Evolutionary conservation across 2,113 vertebrate species (phyloP).

Genomic region (Steatornis caripensis): DNA sequence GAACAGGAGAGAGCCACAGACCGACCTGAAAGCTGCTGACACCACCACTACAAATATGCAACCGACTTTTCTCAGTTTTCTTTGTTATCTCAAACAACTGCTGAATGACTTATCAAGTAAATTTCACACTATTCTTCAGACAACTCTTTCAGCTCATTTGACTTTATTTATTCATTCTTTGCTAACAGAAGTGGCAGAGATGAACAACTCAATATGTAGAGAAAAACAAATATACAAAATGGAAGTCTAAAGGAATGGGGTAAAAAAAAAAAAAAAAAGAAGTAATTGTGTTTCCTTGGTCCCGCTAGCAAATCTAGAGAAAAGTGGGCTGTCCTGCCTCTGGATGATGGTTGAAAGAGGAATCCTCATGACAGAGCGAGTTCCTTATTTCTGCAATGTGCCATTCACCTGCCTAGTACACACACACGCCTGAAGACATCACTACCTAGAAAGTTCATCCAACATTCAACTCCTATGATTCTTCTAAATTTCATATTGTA

Average conservation of each 20-base stretch:
- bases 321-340: not conserved
- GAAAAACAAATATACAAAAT: not conserved
- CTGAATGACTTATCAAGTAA: slow-evolving; percentile 15
- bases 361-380: not conserved
- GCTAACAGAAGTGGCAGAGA: not conserved
- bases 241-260: not conserved
- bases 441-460: not conserved
- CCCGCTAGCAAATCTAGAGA: not conserved
- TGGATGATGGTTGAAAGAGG: not conserved
- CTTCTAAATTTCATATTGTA: not conserved
- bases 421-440: not conserved
- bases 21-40: not conserved
- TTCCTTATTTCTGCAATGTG: not conserved
- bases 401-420: not conserved
- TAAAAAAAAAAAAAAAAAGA: not conserved
- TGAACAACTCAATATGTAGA: not conserved
- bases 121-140: slow-evolving; percentile 29
- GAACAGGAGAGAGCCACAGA: not conserved
- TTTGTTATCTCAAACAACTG: not conserved
- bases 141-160: slow-evolving; percentile 20
- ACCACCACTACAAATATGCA: not conserved
- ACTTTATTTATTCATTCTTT: not conserved
- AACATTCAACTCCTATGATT: not conserved
- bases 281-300: not conserved
- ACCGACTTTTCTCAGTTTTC: not conserved